Conservation (phyloP, 2,797 vertebrate species). For the Sus cebifrons region DNA sequence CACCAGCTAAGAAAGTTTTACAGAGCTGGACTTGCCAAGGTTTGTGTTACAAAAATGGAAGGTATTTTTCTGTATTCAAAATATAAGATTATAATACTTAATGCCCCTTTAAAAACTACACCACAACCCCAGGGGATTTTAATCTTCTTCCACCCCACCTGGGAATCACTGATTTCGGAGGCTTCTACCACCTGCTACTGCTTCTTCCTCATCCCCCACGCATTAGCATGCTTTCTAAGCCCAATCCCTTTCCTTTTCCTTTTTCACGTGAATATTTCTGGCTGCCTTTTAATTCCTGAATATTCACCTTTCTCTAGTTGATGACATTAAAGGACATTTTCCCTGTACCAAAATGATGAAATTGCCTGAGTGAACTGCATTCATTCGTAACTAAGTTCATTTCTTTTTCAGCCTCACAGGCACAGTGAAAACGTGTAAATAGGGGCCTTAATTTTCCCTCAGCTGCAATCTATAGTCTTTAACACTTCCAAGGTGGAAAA, state of each 20-base stretch:
- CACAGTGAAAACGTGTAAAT: slow-evolving; percentile 77
- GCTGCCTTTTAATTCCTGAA: slow-evolving; percentile 10
- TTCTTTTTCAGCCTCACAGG: slow-evolving; percentile 79
- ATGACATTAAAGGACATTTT: slow-evolving; percentile 62
- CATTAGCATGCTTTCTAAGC: neutral
- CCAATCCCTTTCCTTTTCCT: neutral
- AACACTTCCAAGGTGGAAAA: slow-evolving; percentile 79
- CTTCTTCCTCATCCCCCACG: neutral
- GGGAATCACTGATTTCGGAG: neutral
- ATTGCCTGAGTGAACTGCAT: slow-evolving; percentile 60
- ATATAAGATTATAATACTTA: slow-evolving; percentile 47
- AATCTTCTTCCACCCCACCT: neutral
- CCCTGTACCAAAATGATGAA: slow-evolving; percentile 59
- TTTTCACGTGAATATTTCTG: slow-evolving; percentile 59
- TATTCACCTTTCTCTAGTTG: slow-evolving; percentile 7
- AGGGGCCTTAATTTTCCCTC: slow-evolving; percentile 79
- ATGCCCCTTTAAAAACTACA: neutral
- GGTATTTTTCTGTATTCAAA: slow-evolving; percentile 27
- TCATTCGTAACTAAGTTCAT: slow-evolving; percentile 72
- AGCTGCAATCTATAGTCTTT: slow-evolving; percentile 76
- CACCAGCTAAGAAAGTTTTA: slow-evolving; percentile 34
- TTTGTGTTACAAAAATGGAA: slow-evolving; percentile 63
- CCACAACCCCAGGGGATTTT: neutral
- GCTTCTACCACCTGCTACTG: neutral
- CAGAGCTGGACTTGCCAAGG: slow-evolving; percentile 25